These are phyloP conservation scores for Chrysolina oricalcia DNA, from an alignment of 2,888 invertebrate species.

Conservation along the genomic window DNA sequence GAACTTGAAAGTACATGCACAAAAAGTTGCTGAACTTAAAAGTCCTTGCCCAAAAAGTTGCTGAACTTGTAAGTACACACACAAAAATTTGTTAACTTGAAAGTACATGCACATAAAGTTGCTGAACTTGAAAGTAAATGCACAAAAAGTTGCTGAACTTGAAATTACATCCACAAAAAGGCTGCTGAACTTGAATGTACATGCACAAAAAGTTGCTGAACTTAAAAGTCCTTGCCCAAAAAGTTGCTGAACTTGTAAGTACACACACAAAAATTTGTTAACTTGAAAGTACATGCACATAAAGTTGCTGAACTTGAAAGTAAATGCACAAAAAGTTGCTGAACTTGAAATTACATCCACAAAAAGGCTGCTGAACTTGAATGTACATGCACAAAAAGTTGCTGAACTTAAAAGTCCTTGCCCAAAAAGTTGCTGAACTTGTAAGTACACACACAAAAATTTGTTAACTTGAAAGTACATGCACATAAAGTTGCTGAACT, in stretches of 20 bases:
- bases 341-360: not conserved
- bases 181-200: not conserved
- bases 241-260: too few relatives aligned
- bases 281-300: constrained; percentile 6
- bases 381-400: constrained; percentile 11
- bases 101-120: constrained; percentile 11
- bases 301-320: too few relatives aligned
- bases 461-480: not conserved
- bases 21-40: not conserved
- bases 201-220: constrained; percentile 1
- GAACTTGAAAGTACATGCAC: constrained; percentile 7
- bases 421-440: not conserved
- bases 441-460: not conserved
- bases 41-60: constrained; percentile 4
- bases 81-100: not conserved
- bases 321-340: constrained; percentile 3
- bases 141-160: not conserved
- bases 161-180: constrained; percentile 5
- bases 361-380: not conserved
- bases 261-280: not conserved
- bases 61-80: not conserved
- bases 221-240: constrained; percentile 2
- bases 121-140: not conserved
- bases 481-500: not conserved
- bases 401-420: not conserved